These are phyloP conservation scores for Homarus americanus DNA, from an alignment of 1,140 invertebrate species.

Conservation along the genomic window DNA sequence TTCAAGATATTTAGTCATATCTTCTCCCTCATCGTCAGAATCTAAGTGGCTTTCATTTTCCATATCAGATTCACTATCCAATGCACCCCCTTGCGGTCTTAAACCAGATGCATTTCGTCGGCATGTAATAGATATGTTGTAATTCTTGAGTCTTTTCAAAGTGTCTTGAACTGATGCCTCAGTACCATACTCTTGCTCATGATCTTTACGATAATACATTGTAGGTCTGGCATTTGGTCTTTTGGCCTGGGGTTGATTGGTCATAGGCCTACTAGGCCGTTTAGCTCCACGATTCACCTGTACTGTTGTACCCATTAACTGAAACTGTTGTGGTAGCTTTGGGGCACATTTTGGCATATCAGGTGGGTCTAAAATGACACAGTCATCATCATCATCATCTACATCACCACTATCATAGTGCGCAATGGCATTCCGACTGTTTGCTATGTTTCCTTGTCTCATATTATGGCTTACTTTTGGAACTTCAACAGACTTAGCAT, in stretches of 20 bases:
- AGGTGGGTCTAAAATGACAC: conserved; percentile 74
- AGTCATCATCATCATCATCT: conserved; percentile 74
- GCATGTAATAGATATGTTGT: conserved; percentile 74
- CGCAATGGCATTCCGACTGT: conserved; percentile 22
- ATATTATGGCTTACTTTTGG: conserved; percentile 48
- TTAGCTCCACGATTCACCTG: conserved; percentile 74
- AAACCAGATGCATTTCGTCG: conserved; percentile 67
- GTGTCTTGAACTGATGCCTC: conserved; percentile 74
- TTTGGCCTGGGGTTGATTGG: conserved; percentile 62
- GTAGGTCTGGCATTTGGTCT: conserved; percentile 43
- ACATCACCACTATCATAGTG: conserved; percentile 38
- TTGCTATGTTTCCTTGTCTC: conserved; percentile 33
- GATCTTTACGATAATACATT: conserved; percentile 67
- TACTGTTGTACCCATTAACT: conserved; percentile 74
- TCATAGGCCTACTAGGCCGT: conserved; percentile 55
- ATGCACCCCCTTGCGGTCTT: conserved; percentile 44
- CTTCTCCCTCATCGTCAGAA: conserved; percentile 73
- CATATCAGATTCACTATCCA: conserved; percentile 70
- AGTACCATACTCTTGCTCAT: conserved; percentile 48
- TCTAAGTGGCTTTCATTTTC: conserved; percentile 72
- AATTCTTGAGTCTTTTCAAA: conserved; percentile 73
- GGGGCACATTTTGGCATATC: conserved; percentile 67
- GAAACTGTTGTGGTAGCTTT: conserved; percentile 71
- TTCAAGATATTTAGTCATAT: conserved; percentile 74
- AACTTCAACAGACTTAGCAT: conserved; percentile 29